Base-by-base conservation (phyloP, 1,140 invertebrate genomes). In the Himalopsyche phryganea region DNA sequence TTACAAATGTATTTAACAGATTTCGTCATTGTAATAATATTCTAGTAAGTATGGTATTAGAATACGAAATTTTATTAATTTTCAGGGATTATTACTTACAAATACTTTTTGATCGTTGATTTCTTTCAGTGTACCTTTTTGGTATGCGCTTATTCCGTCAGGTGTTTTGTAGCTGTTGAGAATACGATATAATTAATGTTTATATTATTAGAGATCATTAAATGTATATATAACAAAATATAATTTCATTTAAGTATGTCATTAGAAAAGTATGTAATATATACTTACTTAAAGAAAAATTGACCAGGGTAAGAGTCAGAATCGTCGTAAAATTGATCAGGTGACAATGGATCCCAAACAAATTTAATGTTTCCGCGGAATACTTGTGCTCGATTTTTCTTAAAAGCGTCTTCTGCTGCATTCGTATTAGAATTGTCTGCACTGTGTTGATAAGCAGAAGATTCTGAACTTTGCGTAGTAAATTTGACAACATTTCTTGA, bases 151-250 rank as follows among this genome's bases (percentile, higher is more conserved):
- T 55, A 86, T 86, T 11, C 84, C 84, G 53, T 85, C 85, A 4
- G 74, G 82, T 13, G 83, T 82, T 67, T 86, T 77, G 66, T 85
- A 88, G 66, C 84, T 87, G 68, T 13, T n/a, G n/a, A n/a, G n/a
- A n/a, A n/a, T n/a, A n/a, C n/a, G n/a, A n/a, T n/a, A n/a, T n/a
- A n/a, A n/a, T n/a, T n/a, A n/a, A n/a, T n/a, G n/a, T n/a, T n/a
- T n/a, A n/a, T n/a, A n/a, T n/a, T n/a, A n/a, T n/a, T n/a, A n/a
- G n/a, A n/a, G n/a, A n/a, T n/a, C n/a, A n/a, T n/a, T n/a, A n/a
- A n/a, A n/a, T n/a, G n/a, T n/a, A n/a, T n/a, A n/a, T n/a, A n/a
- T n/a, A n/a, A n/a, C n/a, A n/a, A n/a, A n/a, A n/a, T n/a, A n/a
- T n/a, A n/a, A n/a, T n/a, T n/a, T n/a, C n/a, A n/a, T n/a, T n/a